Conservation (phyloP, 2,797 vertebrate species). For the Diplodus sargus region DNA sequence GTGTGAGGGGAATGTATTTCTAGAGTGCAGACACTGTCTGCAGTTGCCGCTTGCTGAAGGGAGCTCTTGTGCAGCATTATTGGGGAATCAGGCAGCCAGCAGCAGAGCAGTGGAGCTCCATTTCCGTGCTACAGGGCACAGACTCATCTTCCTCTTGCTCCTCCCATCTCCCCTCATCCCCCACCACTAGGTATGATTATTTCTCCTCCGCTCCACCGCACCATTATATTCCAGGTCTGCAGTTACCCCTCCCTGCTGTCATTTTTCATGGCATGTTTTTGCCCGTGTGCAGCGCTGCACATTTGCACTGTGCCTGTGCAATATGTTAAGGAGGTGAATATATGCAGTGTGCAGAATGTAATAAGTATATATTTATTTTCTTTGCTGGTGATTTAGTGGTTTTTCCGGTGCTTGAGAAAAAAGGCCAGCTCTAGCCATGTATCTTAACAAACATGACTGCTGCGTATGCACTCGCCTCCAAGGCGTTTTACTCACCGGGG, state of each 20-base stretch:
- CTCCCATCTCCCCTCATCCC: constrained; percentile 70
- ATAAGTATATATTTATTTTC: constrained; percentile 87
- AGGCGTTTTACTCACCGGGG: constrained; percentile 80
- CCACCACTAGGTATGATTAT: constrained; percentile 83
- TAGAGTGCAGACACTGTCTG: constrained; percentile 52
- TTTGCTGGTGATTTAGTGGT: constrained; percentile 81
- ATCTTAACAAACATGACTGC: constrained; percentile 83
- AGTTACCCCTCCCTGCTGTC: constrained; percentile 82
- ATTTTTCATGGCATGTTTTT: constrained; percentile 85
- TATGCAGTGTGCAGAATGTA: constrained; percentile 83
- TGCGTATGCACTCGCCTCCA: constrained; percentile 79
- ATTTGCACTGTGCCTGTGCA: constrained; percentile 78
- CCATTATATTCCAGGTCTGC: constrained; percentile 82
- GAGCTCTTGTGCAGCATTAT: constrained; percentile 69
- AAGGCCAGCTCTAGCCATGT: constrained; percentile 73
- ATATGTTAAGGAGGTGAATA: constrained; percentile 84
- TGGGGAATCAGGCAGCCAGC: constrained; percentile 72
- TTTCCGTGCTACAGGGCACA: constrained; percentile 81
- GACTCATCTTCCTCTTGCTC: constrained; percentile 76
- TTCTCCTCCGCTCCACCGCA: constrained; percentile 79
- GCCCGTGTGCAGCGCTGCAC: constrained; percentile 76
- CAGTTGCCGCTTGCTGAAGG: constrained; percentile 68
- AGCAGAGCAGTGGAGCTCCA: constrained; percentile 77
- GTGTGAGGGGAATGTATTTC: constrained; percentile 51
- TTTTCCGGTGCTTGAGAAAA: constrained; percentile 75